Base-by-base conservation (phyloP, 2,888 invertebrate genomes). In the Amphimallon solstitiale region DNA sequence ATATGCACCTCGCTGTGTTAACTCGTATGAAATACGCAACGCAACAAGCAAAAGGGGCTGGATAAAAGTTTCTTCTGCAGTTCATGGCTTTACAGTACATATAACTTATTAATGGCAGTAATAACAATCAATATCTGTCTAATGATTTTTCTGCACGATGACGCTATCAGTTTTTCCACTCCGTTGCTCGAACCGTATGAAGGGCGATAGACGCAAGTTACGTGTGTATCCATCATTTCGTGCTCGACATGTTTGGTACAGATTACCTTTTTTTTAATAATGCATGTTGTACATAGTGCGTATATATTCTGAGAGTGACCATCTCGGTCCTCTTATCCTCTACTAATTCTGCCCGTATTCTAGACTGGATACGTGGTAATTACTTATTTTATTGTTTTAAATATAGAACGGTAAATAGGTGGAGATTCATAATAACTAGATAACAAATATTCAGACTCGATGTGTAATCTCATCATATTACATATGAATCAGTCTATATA, bases 81-180 rank as follows among this genome's bases (percentile, higher is more conserved):
- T 65, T 60, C 51, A 51, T 40, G 52, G 52, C 66, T 62, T 66
- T 62, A 62, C 66, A 62, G 34, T 66, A 66, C 66, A 66, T 66
- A 62, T 62, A 66, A 66, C 66, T 38, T 62, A 66, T 48, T 66
- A 67, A 67, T 60, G 52, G 59, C 49, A 52, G 40, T 35, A 59
- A 67, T 64, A 64, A 64, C 69, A 72, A 72, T 71, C 71, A 72
- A 72, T 71, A 69, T 62, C 68, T 68, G 66, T 52, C 71, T 72
- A 70, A 68, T 71, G 71, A 72, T 70, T 70, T 73, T 70, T 71
- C 70, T 66, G 68, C 70, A 59, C 70, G 71, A 71, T 71, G 75
- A 74, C 76, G 74, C 75, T 77, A 77, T 77, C 76, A 74, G 72
- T 75, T 76, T 76, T 77, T 77, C 75, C 75, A 70, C 72, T 71